Conservation (phyloP, 2,113 vertebrate genomes). For the Jacana jacana region DNA sequence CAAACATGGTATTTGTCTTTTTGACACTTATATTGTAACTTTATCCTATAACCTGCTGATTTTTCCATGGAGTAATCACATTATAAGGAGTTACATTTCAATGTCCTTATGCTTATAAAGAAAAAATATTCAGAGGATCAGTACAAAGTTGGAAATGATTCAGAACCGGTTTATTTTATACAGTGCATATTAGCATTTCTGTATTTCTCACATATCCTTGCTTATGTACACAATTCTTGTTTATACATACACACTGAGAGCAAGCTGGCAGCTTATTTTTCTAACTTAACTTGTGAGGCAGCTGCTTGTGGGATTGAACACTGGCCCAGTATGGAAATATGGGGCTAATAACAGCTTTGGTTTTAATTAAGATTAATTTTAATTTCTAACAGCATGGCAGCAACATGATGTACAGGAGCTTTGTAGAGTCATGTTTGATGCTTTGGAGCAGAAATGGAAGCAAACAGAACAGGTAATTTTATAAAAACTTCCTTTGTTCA, state of each 20-base stretch:
- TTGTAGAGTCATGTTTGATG: slow-evolving; percentile 99
- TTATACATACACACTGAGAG: neutral
- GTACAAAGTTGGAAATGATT: fast-evolving
- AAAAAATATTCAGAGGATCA: neutral
- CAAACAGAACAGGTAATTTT: slow-evolving; percentile 93
- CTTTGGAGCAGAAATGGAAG: slow-evolving; percentile 99
- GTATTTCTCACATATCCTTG: neutral
- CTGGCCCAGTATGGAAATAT: neutral
- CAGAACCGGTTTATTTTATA: neutral
- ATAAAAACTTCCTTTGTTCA: neutral
- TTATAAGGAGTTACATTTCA: neutral
- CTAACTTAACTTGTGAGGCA: neutral
- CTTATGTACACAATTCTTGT: neutral
- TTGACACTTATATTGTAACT: neutral
- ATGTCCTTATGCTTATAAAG: neutral
- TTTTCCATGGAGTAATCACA: neutral
- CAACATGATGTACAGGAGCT: slow-evolving; percentile 99
- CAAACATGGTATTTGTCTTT: neutral
- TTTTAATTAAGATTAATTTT: slow-evolving; percentile 47
- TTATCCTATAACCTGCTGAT: neutral
- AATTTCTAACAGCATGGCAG: slow-evolving; percentile 89
- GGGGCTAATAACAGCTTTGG: neutral
- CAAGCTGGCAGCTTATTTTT: neutral
- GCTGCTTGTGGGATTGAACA: neutral
- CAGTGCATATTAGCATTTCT: neutral